A percentile compares a stretch with the other conserved stretches of the same genome.
phyloP scores from a whole-genome alignment of 2,113 vertebrate genomes.

The Agapornis roseicollis region DNA sequence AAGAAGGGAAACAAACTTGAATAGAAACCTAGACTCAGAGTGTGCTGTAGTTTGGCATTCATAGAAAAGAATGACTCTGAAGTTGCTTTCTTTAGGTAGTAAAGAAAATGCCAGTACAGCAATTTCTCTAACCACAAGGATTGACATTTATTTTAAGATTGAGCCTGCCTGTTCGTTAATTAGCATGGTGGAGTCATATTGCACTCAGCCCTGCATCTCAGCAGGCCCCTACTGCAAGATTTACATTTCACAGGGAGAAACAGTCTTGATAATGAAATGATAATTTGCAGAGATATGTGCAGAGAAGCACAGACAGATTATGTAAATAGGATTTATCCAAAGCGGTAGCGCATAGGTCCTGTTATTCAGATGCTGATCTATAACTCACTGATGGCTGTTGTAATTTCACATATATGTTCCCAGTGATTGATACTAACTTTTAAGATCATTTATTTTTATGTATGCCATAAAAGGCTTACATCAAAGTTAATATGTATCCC shows the following conservation, averaged over 20 bases:
- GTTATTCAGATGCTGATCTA: background rate
- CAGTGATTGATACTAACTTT: background rate
- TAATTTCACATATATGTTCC: background rate
- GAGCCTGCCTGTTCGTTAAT: constrained; percentile 32
- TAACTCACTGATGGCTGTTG: background rate
- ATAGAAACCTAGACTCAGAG: background rate
- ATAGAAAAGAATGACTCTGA: background rate
- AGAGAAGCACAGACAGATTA: constrained; percentile 10
- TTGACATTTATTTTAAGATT: background rate
- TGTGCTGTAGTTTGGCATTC: background rate
- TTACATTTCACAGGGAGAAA: constrained; percentile 50
- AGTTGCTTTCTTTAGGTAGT: background rate
- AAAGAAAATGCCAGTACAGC: background rate
- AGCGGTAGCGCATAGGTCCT: background rate
- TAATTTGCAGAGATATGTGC: constrained; percentile 27
- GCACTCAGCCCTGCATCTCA: background rate
- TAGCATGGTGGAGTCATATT: background rate
- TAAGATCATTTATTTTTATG: constrained; percentile 51
- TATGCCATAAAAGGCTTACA: constrained; percentile 40
- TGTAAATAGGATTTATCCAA: constrained; percentile 29
- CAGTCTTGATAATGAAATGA: constrained; percentile 22
- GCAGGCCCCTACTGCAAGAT: background rate
- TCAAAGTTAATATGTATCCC: constrained; percentile 4
- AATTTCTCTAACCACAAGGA: constrained; percentile 20
- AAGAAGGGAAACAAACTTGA: background rate